These are phyloP conservation scores for Champsocephalus esox DNA, from an alignment of 2,797 vertebrate species.

Conservation along the genomic window DNA sequence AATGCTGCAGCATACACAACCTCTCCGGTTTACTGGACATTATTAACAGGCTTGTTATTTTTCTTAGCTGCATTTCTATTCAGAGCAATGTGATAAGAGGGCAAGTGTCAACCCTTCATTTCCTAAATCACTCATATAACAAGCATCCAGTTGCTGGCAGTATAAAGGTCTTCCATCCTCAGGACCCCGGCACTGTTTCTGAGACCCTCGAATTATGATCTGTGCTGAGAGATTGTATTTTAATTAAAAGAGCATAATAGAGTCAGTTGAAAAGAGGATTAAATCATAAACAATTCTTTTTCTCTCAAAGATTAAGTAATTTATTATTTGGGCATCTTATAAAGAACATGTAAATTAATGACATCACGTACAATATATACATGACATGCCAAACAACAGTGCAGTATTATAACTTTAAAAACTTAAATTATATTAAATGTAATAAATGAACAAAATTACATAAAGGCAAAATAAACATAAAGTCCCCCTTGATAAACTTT, in stretches of 20 bases:
- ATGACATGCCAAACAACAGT: not conserved
- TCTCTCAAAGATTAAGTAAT: not conserved
- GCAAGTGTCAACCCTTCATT: not conserved
- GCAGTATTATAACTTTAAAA: not conserved
- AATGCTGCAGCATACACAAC: not conserved
- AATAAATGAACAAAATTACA: not conserved
- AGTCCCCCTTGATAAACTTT: not conserved
- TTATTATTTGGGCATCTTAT: not conserved
- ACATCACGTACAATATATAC: too few species aligned
- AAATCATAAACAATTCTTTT: too few species aligned
- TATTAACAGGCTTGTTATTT: too few species aligned
- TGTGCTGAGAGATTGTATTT: not conserved
- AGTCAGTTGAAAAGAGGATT: not conserved
- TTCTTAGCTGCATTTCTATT: not conserved
- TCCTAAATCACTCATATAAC: not conserved
- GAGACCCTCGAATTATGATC: constrained; percentile 1
- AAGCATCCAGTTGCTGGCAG: not conserved
- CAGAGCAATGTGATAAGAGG: not conserved
- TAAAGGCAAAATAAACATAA: not conserved
- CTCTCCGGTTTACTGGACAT: not conserved
- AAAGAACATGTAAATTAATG: not conserved
- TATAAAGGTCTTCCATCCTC: not conserved
- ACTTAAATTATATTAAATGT: not conserved
- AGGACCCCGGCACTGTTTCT: not conserved
- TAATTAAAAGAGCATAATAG: not conserved